Conservation (phyloP, 2,888 invertebrate genomes). For the Apamea epomidion region DNA sequence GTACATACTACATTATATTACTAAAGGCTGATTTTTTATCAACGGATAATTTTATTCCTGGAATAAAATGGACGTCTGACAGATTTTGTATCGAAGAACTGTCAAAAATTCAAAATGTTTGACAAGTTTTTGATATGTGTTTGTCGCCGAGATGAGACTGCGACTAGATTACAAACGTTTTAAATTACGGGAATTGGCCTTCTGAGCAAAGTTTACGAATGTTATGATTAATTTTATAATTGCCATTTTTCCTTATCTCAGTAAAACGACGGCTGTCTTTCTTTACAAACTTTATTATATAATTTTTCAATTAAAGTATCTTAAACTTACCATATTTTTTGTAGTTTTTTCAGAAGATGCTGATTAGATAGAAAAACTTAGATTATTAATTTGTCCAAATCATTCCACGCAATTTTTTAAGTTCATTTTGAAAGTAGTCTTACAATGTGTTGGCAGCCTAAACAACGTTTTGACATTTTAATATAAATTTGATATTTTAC, state of each 20-base stretch:
- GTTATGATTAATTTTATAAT: background rate
- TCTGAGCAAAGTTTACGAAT: background rate
- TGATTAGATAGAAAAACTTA: background rate
- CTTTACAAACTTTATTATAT: background rate
- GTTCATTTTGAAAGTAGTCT: background rate
- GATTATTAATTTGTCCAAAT: background rate
- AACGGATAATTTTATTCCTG: too few relatives aligned
- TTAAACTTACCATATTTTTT: background rate
- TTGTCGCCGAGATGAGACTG: too few relatives aligned
- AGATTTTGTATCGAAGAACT: too few relatives aligned
- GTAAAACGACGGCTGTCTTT: background rate
- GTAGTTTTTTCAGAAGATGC: background rate
- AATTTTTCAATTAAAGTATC: background rate
- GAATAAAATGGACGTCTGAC: too few relatives aligned
- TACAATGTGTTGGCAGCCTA: conserved; percentile 39
- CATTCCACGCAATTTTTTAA: background rate
- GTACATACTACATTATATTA: too few relatives aligned
- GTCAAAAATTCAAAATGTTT: too few relatives aligned
- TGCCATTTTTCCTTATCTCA: background rate
- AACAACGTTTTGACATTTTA: conserved; percentile 59
- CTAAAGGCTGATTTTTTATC: too few relatives aligned
- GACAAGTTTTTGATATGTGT: too few relatives aligned
- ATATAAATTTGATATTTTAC: conserved; percentile 69
- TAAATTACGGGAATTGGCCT: too few relatives aligned
- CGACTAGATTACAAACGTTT: too few relatives aligned